Evolutionary conservation across 2,797 vertebrate species (phyloP).

Genomic region (Hephaestus fuliginosus): DNA sequence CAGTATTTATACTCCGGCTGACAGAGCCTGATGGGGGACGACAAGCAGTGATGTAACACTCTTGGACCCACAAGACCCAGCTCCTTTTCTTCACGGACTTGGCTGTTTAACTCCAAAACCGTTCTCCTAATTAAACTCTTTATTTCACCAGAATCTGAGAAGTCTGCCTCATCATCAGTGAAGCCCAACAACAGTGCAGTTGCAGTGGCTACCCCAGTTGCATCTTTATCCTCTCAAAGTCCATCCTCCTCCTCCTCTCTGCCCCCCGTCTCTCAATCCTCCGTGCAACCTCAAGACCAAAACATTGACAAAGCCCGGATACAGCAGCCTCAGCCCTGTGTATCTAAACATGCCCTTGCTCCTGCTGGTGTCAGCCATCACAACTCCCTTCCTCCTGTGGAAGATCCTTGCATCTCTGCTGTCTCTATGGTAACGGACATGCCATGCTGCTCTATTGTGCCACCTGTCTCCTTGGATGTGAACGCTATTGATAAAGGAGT

Average conservation of each 20-base stretch:
- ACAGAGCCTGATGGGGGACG: slow-evolving; percentile 86
- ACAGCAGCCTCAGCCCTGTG: slow-evolving; percentile 69
- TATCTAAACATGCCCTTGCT: slow-evolving; percentile 40
- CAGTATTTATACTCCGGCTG: slow-evolving; percentile 92
- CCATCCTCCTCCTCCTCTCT: slow-evolving; percentile 40
- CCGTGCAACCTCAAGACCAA: slow-evolving; percentile 65
- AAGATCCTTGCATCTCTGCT: slow-evolving; percentile 78
- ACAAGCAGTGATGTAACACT: slow-evolving; percentile 65
- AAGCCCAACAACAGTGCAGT: slow-evolving; percentile 49
- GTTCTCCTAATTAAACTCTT: slow-evolving; percentile 50
- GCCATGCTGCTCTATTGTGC: slow-evolving; percentile 86
- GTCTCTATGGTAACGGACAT: slow-evolving; percentile 82
- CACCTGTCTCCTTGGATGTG: slow-evolving; percentile 83
- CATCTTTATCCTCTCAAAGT: slow-evolving; percentile 63
- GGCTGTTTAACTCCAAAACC: slow-evolving; percentile 39
- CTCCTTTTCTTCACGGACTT: slow-evolving; percentile 50
- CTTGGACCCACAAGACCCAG: slow-evolving; percentile 44
- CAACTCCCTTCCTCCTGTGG: slow-evolving; percentile 69
- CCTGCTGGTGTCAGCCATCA: slow-evolving; percentile 44
- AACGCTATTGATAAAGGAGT: slow-evolving; percentile 59
- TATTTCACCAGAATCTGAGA: slow-evolving; percentile 74
- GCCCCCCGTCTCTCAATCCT: slow-evolving; percentile 52
- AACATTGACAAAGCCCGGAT: slow-evolving; percentile 51
- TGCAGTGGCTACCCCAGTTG: slow-evolving; percentile 45
- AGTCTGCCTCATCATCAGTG: slow-evolving; percentile 53